Conservation (phyloP, 2,888 invertebrate species). For the Eristalis intricaria region DNA sequence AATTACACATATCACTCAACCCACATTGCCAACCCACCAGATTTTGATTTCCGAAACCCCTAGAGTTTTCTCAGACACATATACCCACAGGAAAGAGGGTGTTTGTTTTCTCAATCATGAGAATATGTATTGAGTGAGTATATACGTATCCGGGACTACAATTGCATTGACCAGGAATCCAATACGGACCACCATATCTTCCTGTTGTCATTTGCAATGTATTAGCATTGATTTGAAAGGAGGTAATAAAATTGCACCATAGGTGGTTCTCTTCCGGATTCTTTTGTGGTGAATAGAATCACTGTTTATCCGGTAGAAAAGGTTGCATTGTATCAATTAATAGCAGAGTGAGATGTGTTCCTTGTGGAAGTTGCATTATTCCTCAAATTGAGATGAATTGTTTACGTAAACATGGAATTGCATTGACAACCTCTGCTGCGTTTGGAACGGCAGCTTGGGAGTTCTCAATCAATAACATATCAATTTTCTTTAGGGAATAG, state of each 20-base stretch:
- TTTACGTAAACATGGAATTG: slow-evolving; percentile 67
- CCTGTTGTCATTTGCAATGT: slow-evolving; percentile 68
- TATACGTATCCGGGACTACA: neutral
- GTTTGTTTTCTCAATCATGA: slow-evolving; percentile 63
- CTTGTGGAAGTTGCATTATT: slow-evolving; percentile 66
- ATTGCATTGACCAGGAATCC: slow-evolving; percentile 37
- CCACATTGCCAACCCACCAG: slow-evolving; percentile 39
- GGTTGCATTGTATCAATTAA: slow-evolving; percentile 41
- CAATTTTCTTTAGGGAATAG: slow-evolving; percentile 61
- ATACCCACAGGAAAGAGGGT: slow-evolving; percentile 69
- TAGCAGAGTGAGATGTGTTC: slow-evolving; percentile 59
- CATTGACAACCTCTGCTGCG: slow-evolving; percentile 40
- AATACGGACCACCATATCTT: slow-evolving; percentile 24
- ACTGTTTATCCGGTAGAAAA: slow-evolving; percentile 46
- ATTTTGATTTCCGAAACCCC: slow-evolving; percentile 23
- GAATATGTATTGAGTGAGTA: slow-evolving; percentile 24
- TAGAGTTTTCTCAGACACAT: slow-evolving; percentile 22
- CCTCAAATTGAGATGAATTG: slow-evolving; percentile 54
- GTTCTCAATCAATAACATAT: slow-evolving; percentile 71
- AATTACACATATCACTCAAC: slow-evolving; percentile 37
- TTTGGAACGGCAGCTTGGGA: slow-evolving; percentile 57
- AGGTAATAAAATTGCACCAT: slow-evolving; percentile 73
- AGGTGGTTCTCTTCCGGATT: slow-evolving; percentile 73
- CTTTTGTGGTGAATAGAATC: slow-evolving; percentile 64
- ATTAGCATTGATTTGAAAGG: slow-evolving; percentile 56